A percentile compares a stretch with the other conserved stretches of the same genome.
Evolutionary conservation across 2,888 invertebrate species (phyloP).

Genomic region (Yponomeuta sedellus): DNA sequence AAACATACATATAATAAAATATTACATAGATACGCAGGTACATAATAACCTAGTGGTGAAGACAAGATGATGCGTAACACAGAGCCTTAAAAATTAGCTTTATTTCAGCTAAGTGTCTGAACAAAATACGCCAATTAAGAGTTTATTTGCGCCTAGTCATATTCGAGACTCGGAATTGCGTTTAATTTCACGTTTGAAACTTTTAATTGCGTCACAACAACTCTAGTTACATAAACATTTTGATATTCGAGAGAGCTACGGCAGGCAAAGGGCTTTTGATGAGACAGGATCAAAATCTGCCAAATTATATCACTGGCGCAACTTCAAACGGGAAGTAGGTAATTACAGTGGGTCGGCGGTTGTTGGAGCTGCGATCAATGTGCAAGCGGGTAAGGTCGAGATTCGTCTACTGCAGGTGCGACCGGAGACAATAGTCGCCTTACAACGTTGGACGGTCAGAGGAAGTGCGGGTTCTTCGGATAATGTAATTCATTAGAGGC

Average conservation of each 20-base stretch:
- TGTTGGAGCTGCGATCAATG: not conserved
- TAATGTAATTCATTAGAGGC: slow-evolving; percentile 66
- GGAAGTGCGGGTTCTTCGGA: slow-evolving; percentile 40
- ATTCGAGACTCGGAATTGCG: not conserved
- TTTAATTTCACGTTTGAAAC: not conserved
- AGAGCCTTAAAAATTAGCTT: too few relatives aligned
- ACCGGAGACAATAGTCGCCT: slow-evolving; percentile 9
- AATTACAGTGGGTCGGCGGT: not conserved
- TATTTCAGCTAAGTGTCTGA: too few relatives aligned
- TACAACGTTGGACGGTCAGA: slow-evolving; percentile 34
- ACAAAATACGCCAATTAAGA: not conserved
- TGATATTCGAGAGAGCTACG: not conserved
- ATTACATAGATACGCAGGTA: too few relatives aligned
- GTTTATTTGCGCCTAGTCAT: not conserved
- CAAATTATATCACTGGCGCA: not conserved
- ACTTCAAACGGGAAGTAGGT: slow-evolving; percentile 7
- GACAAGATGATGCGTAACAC: too few relatives aligned
- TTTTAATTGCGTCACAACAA: not conserved
- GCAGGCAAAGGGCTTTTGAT: not conserved
- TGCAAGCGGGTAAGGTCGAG: not conserved
- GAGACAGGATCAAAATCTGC: not conserved
- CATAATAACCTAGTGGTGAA: too few relatives aligned
- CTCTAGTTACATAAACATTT: not conserved
- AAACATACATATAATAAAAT: too few relatives aligned
- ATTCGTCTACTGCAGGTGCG: not conserved